These are phyloP conservation scores for Rallus limicola DNA, from an alignment of 2,113 vertebrate species.

Conservation along the genomic window DNA sequence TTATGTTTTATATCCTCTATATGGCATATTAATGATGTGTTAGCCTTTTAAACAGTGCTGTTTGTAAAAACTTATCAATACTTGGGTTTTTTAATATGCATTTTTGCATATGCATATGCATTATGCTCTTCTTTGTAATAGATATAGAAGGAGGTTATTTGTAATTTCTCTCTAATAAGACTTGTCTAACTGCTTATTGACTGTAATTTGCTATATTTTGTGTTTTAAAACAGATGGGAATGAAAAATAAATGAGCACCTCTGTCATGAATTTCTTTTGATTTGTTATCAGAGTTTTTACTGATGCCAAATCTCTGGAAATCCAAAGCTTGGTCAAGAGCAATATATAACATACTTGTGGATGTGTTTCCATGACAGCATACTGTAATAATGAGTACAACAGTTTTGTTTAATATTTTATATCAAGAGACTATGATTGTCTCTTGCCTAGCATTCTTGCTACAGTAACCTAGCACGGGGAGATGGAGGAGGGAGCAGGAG, in stretches of 20 bases:
- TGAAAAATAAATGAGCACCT: not conserved
- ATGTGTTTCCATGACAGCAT: not conserved
- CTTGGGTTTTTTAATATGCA: not conserved
- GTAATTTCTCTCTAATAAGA: constrained; percentile 5
- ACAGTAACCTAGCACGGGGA: not conserved
- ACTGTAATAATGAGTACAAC: not conserved
- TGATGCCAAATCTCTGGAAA: not conserved
- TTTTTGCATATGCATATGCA: not conserved
- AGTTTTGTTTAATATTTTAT: constrained; percentile 15
- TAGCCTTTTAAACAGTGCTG: not conserved
- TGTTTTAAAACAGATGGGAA: constrained; percentile 18
- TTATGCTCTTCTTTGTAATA: constrained; percentile 31
- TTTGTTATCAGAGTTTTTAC: not conserved
- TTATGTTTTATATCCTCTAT: not conserved
- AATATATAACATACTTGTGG: not conserved
- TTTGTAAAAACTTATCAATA: not conserved
- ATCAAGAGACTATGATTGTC: not conserved
- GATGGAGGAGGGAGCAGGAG: not conserved
- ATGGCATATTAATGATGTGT: not conserved
- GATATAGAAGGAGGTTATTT: constrained; percentile 32
- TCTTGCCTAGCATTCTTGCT: not conserved
- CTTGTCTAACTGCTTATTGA: constrained; percentile 34
- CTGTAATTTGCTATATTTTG: constrained; percentile 36
- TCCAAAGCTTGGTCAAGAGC: not conserved
- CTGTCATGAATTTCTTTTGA: not conserved